A percentile compares a stretch with the other conserved stretches of the same genome.
These are phyloP conservation scores for Helarctos malayanus DNA, from an alignment of 2,797 vertebrate genomes.

Conservation along the genomic window DNA sequence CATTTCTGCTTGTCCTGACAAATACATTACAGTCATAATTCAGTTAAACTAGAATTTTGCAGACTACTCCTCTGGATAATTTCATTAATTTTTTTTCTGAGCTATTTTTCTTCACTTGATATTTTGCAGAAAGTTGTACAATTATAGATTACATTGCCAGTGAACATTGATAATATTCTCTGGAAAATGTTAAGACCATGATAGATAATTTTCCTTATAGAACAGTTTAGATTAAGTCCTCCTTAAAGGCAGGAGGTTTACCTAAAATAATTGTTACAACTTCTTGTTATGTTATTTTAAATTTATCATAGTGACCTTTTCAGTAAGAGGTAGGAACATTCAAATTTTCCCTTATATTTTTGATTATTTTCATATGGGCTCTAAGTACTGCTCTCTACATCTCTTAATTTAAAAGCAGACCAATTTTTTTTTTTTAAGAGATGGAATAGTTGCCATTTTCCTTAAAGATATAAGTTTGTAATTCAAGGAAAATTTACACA, in stretches of 20 bases:
- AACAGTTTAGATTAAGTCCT: not conserved
- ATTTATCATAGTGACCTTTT: slow-evolving; percentile 27
- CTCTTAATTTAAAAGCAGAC: slow-evolving; percentile 26
- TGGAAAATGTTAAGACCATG: not conserved
- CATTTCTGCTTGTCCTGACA: not conserved
- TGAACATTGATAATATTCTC: not conserved
- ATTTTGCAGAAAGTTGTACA: not conserved
- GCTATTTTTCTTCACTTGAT: not conserved
- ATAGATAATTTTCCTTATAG: not conserved
- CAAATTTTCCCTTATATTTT: slow-evolving; percentile 12
- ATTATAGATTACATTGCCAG: not conserved
- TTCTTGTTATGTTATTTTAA: slow-evolving; percentile 33
- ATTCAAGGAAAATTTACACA: not conserved
- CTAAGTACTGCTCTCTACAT: not conserved
- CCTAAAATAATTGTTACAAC: not conserved
- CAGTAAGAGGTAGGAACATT: slow-evolving; percentile 1
- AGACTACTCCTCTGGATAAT: not conserved
- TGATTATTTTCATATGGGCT: slow-evolving; percentile 27
- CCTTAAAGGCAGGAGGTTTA: not conserved
- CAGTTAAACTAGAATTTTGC: not conserved
- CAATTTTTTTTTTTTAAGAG: not conserved
- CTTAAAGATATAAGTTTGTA: not conserved
- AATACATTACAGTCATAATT: not conserved
- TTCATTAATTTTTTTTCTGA: not conserved
- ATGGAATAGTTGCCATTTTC: not conserved